These are phyloP conservation scores for Lapara coniferarum DNA, from an alignment of 2,888 invertebrate species.

Conservation along the genomic window DNA sequence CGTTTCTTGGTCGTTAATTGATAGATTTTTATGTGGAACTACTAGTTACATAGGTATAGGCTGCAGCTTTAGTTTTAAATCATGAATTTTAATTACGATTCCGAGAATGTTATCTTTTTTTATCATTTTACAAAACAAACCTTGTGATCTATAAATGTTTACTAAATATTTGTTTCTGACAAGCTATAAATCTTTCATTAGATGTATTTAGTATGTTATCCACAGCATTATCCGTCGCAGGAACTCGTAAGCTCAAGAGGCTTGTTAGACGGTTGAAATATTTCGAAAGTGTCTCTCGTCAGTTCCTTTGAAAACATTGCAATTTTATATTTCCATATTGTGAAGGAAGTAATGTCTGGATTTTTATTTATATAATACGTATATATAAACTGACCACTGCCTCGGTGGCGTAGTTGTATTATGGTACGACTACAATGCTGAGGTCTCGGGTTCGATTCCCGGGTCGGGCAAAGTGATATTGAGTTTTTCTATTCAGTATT, in stretches of 20 bases:
- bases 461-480: too few species aligned
- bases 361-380: not conserved
- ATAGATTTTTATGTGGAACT: too few species aligned
- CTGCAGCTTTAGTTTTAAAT: not conserved
- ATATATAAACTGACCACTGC: too few species aligned
- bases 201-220: conserved; percentile 28
- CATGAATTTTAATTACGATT: not conserved
- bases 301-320: conserved; percentile 37
- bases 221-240: conserved; percentile 25
- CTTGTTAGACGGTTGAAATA: conserved; percentile 49
- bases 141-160: not conserved
- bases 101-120: not conserved
- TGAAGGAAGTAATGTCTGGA: conserved; percentile 11
- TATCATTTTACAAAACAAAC: not conserved
- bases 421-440: too few species aligned
- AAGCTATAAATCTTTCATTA: conserved; percentile 25
- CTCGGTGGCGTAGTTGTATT: too few species aligned
- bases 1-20: too few species aligned
- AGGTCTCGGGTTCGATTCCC: too few species aligned
- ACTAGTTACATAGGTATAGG: too few species aligned
- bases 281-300: conserved; percentile 41
- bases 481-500: too few species aligned
- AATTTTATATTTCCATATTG: conserved; percentile 35
- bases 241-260: conserved; percentile 40
- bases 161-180: conserved; percentile 3